These are phyloP conservation scores for Noctilio leporinus DNA, from an alignment of 2,113 vertebrate genomes.

Conservation along the genomic window DNA sequence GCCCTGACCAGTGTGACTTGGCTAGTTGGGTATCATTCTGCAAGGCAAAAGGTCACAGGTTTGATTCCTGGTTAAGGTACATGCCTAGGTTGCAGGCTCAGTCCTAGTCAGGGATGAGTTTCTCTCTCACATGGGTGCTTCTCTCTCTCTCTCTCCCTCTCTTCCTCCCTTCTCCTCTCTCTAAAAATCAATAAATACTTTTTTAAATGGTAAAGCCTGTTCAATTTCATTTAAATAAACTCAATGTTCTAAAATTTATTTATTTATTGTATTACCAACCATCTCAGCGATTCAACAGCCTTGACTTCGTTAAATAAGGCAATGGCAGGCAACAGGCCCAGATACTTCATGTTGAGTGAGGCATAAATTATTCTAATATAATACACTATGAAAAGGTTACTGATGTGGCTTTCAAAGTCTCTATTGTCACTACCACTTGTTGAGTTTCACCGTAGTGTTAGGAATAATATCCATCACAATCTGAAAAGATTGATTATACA, in stretches of 20 bases:
- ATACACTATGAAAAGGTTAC: neutral
- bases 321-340: neutral
- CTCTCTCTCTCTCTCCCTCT: too few species aligned
- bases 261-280: neutral
- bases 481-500: neutral
- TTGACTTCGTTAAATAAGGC: neutral
- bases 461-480: neutral
- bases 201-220: neutral
- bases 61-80: too few species aligned
- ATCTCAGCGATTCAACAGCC: neutral
- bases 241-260: neutral
- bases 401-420: neutral
- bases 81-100: too few species aligned
- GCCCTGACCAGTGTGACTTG: too few species aligned
- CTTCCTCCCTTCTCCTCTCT: too few species aligned
- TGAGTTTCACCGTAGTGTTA: neutral
- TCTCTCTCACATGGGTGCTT: too few species aligned
- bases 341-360: neutral
- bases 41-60: too few species aligned
- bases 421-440: neutral
- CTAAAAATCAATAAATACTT: too few species aligned
- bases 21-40: too few species aligned
- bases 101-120: too few species aligned
- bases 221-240: neutral
- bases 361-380: neutral